phyloP scores from a whole-genome alignment of 2,888 invertebrate species.

The Sarcophaga subvicina region DNA sequence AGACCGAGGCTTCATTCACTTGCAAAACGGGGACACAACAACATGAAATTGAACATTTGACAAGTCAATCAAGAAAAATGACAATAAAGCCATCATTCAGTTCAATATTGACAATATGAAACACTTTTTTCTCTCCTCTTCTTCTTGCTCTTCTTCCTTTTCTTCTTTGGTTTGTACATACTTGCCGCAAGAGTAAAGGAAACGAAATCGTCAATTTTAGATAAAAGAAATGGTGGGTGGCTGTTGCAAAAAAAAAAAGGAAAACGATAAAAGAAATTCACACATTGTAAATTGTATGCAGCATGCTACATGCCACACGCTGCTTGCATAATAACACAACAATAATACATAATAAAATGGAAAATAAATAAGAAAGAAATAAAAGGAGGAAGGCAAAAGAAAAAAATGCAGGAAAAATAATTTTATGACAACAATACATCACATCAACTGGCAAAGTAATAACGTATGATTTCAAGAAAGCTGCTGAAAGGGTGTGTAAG shows the following conservation, averaged over 20 bases:
- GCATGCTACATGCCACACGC: constrained; percentile 25
- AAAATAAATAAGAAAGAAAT: not conserved
- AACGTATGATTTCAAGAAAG: constrained; percentile 28
- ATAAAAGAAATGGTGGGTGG: constrained; percentile 14
- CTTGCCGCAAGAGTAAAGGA: not conserved
- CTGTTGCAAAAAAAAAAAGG: not conserved
- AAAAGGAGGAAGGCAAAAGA: not conserved
- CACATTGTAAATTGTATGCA: not conserved
- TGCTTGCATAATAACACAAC: constrained; percentile 25
- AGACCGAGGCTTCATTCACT: not conserved
- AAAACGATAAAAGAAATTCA: not conserved
- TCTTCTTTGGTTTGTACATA: not conserved
- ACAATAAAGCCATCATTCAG: constrained; percentile 58
- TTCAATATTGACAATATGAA: constrained; percentile 13
- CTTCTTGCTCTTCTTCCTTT: not conserved
- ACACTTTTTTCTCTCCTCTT: not conserved
- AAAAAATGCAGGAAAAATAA: not conserved
- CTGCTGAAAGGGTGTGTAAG: constrained; percentile 7
- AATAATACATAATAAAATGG: not conserved
- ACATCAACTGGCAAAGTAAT: not conserved
- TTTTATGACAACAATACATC: constrained; percentile 31
- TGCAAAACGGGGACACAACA: not conserved
- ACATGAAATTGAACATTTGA: constrained; percentile 46
- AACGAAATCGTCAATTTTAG: constrained; percentile 10
- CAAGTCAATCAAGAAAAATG: constrained; percentile 58